Evolutionary conservation across 2,888 invertebrate genomes (phyloP), one percentile per base, ranked within the genome.

Genomic region (Physocephala rufipes): DNA sequence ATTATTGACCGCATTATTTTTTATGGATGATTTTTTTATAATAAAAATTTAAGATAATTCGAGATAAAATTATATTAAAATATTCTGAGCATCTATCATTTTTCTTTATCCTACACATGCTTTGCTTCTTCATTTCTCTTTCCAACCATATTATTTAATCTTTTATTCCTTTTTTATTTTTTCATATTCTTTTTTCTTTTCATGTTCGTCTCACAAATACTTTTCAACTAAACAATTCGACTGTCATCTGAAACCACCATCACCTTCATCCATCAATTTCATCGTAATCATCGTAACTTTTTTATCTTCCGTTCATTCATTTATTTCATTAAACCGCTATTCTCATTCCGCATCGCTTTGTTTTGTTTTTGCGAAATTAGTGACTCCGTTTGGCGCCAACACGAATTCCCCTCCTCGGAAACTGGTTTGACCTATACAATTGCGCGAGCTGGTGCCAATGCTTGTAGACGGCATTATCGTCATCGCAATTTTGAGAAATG

Each of bases 381-480:
- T 73, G 82, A 79, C 7, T 78, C 76, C 36, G 78, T 80, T n/a
- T 84, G 84, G 85, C 80, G 85, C 16, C 84, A 36, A 36, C 84
- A 80, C 73, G 82, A 84, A 71, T 85, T 85, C 75, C 82, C 82
- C 68, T 78, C 82, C 77, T 82, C 85, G 26, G 85, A 85, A 75
- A 82, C 84, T 73, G 86, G 86, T 77, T 82, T 86, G 61, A 82
- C 86, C 12, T 86, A 86, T 74, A 82, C 86, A 59, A 82, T 86
- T 72, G 79, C 82, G 59, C 76, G 79, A 68, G 82, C 85, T 19
- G 83, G 84, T 71, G 82, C 82, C 53, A 79, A 78, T 73, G 79
- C 79, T 51, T 79, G 79, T 36, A 77, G 78, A 43, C 78, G 79
- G 71, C 78, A 81, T 74, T 74, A 79, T 43, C 72, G 73, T 74